A percentile compares a stretch with the other conserved stretches of the same genome.
Evolutionary conservation across 2,113 vertebrate genomes (phyloP).

Genomic region (Sterna hirundo): DNA sequence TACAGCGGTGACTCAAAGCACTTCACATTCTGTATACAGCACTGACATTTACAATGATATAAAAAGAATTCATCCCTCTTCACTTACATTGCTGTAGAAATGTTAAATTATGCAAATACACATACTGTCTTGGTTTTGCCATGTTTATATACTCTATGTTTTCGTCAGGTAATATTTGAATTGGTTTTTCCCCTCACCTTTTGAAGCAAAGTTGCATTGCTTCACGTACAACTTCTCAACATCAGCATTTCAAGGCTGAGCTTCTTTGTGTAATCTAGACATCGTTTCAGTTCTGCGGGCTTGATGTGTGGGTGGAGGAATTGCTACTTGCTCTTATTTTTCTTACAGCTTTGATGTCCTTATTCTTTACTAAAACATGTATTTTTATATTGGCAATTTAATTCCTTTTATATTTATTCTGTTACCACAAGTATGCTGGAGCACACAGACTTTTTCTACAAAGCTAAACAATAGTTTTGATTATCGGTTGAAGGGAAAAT

Average conservation of each 20-base stretch:
- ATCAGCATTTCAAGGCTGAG: not conserved
- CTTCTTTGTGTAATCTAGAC: not conserved
- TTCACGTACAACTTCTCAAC: not conserved
- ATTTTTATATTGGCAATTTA: not conserved
- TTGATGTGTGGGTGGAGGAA: slow-evolving; percentile 14
- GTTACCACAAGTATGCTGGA: not conserved
- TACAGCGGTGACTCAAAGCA: not conserved
- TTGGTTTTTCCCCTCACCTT: not conserved
- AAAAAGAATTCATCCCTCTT: not conserved
- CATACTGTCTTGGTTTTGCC: not conserved
- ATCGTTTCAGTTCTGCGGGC: not conserved
- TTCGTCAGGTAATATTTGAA: not conserved
- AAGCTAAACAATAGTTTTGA: not conserved
- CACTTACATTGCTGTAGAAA: not conserved
- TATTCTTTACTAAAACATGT: not conserved
- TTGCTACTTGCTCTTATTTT: not conserved
- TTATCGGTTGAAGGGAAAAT: not conserved
- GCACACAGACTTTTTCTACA: not conserved
- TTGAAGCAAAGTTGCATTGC: not conserved
- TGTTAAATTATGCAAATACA: not conserved
- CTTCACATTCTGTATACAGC: not conserved
- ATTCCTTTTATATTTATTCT: not conserved
- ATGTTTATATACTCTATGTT: not conserved
- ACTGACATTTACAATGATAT: not conserved
- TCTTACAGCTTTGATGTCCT: not conserved